Conservation (phyloP, 2,797 vertebrate species). For the Neoniphon sammara region DNA sequence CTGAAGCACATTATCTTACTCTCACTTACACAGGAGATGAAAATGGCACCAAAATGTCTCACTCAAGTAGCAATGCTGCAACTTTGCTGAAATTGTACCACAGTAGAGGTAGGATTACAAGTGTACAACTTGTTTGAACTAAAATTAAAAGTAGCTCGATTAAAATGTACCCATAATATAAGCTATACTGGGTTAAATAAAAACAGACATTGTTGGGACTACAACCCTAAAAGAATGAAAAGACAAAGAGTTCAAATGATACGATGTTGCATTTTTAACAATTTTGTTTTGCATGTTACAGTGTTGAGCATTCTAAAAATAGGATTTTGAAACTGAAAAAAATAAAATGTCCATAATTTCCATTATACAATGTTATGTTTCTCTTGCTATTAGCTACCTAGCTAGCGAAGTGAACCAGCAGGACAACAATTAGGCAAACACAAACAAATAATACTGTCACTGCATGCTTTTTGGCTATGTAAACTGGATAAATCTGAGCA, state of each 20-base stretch:
- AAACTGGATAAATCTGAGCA: slow-evolving; percentile 2
- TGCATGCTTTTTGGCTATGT: slow-evolving; percentile 4
- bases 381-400: too few relatives aligned
- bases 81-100: background rate
- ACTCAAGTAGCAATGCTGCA: background rate
- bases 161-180: slow-evolving; percentile 17
- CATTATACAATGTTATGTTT: too few relatives aligned
- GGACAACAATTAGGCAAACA: background rate
- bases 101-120: slow-evolving; percentile 14
- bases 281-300: too few relatives aligned
- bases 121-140: slow-evolving; percentile 16
- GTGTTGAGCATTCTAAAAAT: too few relatives aligned
- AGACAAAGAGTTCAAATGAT: too few relatives aligned
- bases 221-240: too few relatives aligned
- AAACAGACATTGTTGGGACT: too few relatives aligned
- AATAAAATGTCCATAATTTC: too few relatives aligned
- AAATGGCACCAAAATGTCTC: background rate
- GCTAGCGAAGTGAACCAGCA: too few relatives aligned
- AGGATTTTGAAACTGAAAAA: too few relatives aligned
- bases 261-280: too few relatives aligned
- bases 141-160: slow-evolving; percentile 4
- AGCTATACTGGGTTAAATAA: background rate
- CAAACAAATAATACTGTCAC: background rate
- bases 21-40: slow-evolving; percentile 8
- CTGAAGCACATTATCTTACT: slow-evolving; percentile 10